Evolutionary conservation across 2,888 invertebrate species (phyloP), one percentile per base, ranked within the genome.

Genomic region (Tetranychus truncatus): DNA sequence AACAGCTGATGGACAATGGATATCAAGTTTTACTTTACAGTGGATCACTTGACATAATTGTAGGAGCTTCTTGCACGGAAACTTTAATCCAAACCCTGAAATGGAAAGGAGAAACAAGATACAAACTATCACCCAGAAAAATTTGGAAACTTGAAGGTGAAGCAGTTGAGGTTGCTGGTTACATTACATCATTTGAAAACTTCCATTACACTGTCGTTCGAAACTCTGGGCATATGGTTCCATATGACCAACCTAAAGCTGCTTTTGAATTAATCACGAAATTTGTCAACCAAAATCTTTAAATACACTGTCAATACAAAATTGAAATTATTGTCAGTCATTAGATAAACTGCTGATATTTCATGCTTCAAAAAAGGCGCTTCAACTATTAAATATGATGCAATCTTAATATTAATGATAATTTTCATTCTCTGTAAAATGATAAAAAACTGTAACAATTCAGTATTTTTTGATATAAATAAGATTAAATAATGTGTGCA

Each of bases 31-130:
- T 76, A 20, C 67, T 80, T 86, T 95, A 94, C 82, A 93, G 89
- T 81, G 95, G 95, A 0, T 94, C 95, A 81, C 82, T 95, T 78
- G 95, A 95, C 82, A 89, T 95, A 18, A 91, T 93, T 78, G 90
- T 93, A 0, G 91, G 92, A 0, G 91, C 92, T 83, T 91, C 92
- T 0, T 81, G 91, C 74, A 93, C 93, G 0, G 86, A 89, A 24
- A 89, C 89, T 81, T 92, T 90, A 82, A 83, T 94, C 55, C 85
- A 86, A 78, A 86, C 87, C 74, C 84, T 92, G 1, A 85, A 88
- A 71, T 92, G 91, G 84, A 85, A 84, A 24, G 88, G 86, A 0
- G 84, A 88, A 0, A 85, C 85, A 5, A 85, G 86, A 2, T 92
- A 90, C 82, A 87, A 87, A 80, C 84, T 83, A 1, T 88, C 90